Evolutionary conservation across 2,888 invertebrate genomes (phyloP).

Genomic region (Rotaria socialis): DNA sequence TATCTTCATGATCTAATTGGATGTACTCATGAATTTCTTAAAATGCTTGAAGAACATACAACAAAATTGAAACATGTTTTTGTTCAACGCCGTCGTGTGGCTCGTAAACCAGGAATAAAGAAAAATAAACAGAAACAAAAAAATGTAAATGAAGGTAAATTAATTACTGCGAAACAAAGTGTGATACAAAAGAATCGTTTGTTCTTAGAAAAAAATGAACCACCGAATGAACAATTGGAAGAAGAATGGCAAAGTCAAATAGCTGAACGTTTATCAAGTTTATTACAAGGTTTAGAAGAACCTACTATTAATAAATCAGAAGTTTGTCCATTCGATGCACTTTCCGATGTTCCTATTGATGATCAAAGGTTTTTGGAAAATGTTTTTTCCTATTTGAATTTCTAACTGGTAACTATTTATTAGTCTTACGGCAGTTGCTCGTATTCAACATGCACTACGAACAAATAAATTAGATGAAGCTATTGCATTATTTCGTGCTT

Average conservation of each 20-base stretch:
- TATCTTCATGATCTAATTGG: constrained; percentile 82
- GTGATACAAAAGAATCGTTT: not conserved
- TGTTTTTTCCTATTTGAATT: not conserved
- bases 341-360: constrained; percentile 76
- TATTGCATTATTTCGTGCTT: constrained; percentile 74
- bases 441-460: constrained; percentile 72
- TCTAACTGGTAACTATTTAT: too few relatives aligned
- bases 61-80: constrained; percentile 57
- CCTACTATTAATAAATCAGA: constrained; percentile 61
- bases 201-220: constrained; percentile 24
- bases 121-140: constrained; percentile 60
- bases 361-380: constrained; percentile 71
- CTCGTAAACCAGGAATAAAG: constrained; percentile 64
- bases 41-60: constrained; percentile 73
- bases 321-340: constrained; percentile 65
- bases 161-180: not conserved
- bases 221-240: constrained; percentile 52
- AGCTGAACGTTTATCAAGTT: constrained; percentile 57
- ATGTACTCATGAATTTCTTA: constrained; percentile 81
- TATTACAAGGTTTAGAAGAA: constrained; percentile 58
- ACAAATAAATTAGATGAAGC: constrained; percentile 72
- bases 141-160: constrained; percentile 49
- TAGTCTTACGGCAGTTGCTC: constrained; percentile 26
- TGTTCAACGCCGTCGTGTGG: constrained; percentile 57
- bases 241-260: constrained; percentile 60